phyloP scores from a whole-genome alignment of 2,797 vertebrate genomes.

The Halcyon smyrnensis region DNA sequence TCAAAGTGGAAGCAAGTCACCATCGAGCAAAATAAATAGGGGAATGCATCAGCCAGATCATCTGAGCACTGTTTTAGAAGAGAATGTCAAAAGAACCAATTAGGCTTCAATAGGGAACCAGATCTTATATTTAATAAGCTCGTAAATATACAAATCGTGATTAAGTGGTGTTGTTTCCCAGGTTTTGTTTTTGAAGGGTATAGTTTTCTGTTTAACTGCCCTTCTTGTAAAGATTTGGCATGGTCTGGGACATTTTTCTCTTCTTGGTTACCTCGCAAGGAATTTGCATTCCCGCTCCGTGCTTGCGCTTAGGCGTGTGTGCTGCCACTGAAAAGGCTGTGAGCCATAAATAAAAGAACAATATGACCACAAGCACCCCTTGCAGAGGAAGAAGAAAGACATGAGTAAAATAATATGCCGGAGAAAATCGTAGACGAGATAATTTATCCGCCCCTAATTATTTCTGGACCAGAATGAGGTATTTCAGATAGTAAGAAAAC shows the following conservation, averaged over 20 bases:
- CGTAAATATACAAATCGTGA: background rate
- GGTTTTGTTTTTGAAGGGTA: background rate
- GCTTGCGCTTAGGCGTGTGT: background rate
- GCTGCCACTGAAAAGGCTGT: slow-evolving; percentile 47
- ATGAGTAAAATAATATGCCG: slow-evolving; percentile 50
- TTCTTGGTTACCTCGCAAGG: background rate
- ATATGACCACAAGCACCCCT: slow-evolving; percentile 53
- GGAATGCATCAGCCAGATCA: background rate
- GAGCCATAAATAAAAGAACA: slow-evolving; percentile 67
- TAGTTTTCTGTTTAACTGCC: background rate
- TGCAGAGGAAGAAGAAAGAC: slow-evolving; percentile 43
- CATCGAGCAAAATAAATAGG: background rate
- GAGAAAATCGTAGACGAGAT: background rate
- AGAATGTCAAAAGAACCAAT: background rate
- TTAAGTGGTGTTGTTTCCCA: background rate
- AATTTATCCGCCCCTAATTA: slow-evolving; percentile 25
- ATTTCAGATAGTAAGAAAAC: background rate
- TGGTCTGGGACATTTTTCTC: background rate
- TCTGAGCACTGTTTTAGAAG: background rate
- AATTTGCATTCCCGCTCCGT: background rate
- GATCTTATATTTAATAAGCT: background rate
- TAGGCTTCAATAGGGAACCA: background rate
- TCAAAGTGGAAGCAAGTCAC: slow-evolving; percentile 5
- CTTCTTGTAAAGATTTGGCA: background rate
- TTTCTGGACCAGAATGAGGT: background rate